phyloP scores from a whole-genome alignment of 2,797 vertebrate genomes.

The Chromobotia macracanthus region DNA sequence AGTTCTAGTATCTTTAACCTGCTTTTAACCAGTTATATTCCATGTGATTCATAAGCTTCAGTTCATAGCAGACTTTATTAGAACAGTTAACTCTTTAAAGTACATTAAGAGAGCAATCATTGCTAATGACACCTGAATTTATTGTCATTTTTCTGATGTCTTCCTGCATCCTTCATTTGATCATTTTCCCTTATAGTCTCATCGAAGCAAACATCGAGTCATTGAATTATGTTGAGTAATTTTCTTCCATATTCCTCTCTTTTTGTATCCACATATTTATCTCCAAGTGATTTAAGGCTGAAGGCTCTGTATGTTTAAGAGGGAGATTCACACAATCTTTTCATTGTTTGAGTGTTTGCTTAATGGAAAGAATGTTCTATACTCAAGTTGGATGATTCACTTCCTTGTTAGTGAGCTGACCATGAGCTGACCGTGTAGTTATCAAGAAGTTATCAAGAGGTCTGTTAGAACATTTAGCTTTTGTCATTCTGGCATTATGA shows the following conservation, averaged over 20 bases:
- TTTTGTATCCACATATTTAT: background rate
- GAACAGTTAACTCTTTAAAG: too few relatives aligned
- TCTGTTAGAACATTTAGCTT: slow-evolving; percentile 62
- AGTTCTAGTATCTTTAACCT: background rate
- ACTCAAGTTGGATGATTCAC: slow-evolving; percentile 37
- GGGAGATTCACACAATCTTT: slow-evolving; percentile 21
- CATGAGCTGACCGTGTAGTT: slow-evolving; percentile 24
- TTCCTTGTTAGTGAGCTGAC: slow-evolving; percentile 7
- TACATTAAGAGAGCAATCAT: too few relatives aligned
- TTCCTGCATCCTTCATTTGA: slow-evolving; percentile 28
- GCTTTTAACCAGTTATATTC: background rate
- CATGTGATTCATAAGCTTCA: background rate
- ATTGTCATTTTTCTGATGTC: slow-evolving; percentile 20
- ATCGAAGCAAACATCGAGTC: too few relatives aligned
- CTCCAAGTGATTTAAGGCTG: background rate
- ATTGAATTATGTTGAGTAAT: background rate
- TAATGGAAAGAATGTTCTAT: slow-evolving; percentile 45
- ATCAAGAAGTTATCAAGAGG: slow-evolving; percentile 52
- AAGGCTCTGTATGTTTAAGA: background rate
- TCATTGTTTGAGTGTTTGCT: slow-evolving; percentile 11
- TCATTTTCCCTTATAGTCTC: slow-evolving; percentile 3
- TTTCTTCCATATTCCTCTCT: background rate
- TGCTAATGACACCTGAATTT: background rate
- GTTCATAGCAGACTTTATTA: background rate
- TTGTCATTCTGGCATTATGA: slow-evolving; percentile 19